phyloP scores from a whole-genome alignment of 1,140 invertebrate genomes.

The Tetramorium parvispinum region DNA sequence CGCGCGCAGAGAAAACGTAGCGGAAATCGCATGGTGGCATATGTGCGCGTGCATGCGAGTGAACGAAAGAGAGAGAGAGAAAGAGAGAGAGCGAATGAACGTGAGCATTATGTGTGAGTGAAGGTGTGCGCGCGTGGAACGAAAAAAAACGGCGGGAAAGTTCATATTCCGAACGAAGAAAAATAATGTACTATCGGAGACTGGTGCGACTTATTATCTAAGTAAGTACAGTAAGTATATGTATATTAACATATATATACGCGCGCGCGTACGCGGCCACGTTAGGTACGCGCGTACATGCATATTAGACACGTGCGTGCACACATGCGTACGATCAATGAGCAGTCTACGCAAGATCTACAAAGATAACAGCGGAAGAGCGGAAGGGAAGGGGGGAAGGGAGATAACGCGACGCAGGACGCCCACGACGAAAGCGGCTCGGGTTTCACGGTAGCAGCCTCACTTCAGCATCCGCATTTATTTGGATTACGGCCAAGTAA shows the following conservation, averaged over 20 bases:
- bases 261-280: conserved; percentile 24
- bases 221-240: conserved; percentile 67
- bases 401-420: background rate
- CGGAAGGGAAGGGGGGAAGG: no score
- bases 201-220: conserved; percentile 71
- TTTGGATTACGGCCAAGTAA: conserved; percentile 68
- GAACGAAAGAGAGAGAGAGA: conserved; percentile 8
- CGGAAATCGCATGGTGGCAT: conserved; percentile 54
- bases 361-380: background rate
- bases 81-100: background rate
- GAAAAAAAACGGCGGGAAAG: conserved; percentile 19
- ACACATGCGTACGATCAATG: conserved; percentile 52
- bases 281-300: conserved; percentile 32
- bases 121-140: conserved; percentile 19
- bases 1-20: conserved; percentile 56
- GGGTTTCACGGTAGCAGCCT: conserved; percentile 58
- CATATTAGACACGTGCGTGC: conserved; percentile 62
- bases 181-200: conserved; percentile 69
- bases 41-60: conserved; percentile 8
- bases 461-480: conserved; percentile 58
- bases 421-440: conserved; percentile 61
- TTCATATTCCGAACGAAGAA: conserved; percentile 66
- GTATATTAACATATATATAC: conserved; percentile 57
- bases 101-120: background rate
- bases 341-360: conserved; percentile 1